These are phyloP conservation scores for Pandemis cinnamomeana DNA, from an alignment of 2,888 invertebrate species.

Conservation along the genomic window DNA sequence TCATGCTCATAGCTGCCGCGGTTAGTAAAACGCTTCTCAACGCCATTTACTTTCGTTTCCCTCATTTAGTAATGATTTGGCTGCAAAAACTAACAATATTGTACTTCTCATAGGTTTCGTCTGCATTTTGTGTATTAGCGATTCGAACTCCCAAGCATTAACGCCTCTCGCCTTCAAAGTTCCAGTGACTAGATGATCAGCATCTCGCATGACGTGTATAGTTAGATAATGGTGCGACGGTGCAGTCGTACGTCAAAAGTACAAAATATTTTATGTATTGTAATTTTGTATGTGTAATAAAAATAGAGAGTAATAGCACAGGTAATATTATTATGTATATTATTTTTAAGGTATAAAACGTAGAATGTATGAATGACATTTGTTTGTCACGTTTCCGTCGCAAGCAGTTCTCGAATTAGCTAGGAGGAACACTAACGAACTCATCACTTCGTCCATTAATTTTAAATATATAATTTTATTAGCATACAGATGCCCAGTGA, in stretches of 20 bases:
- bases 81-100: constrained; percentile 75
- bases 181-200: constrained; percentile 48
- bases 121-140: constrained; percentile 47
- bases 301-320: constrained; percentile 76
- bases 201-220: constrained; percentile 64
- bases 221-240: constrained; percentile 74
- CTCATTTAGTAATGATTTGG: constrained; percentile 24
- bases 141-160: constrained; percentile 36
- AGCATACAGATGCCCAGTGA: constrained; percentile 78
- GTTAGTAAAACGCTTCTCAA: constrained; percentile 29
- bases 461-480: constrained; percentile 81
- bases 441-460: constrained; percentile 84
- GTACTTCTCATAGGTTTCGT: constrained; percentile 78
- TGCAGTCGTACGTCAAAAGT: constrained; percentile 79
- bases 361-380: constrained; percentile 70
- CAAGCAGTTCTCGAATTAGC: constrained; percentile 80
- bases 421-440: constrained; percentile 83
- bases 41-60: constrained; percentile 14
- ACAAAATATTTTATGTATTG: constrained; percentile 84
- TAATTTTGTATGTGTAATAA: constrained; percentile 80
- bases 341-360: constrained; percentile 76
- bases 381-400: constrained; percentile 83
- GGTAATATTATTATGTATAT: constrained; percentile 74
- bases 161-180: constrained; percentile 20
- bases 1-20: constrained; percentile 14